phyloP scores from a whole-genome alignment of 2,888 invertebrate species.

The Acrobasis consociella region DNA sequence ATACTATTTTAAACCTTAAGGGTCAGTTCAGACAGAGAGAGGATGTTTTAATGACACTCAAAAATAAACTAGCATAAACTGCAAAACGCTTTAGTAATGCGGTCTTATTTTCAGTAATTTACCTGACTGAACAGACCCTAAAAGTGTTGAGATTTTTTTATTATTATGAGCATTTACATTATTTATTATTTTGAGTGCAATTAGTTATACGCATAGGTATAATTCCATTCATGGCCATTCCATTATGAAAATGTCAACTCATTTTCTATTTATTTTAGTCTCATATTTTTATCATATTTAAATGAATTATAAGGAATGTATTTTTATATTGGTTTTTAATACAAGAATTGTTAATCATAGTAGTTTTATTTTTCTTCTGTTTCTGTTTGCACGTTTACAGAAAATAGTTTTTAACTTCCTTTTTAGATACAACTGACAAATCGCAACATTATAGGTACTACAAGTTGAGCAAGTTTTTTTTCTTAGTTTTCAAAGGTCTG shows the following conservation, averaged over 20 bases:
- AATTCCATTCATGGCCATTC: slow-evolving; percentile 31
- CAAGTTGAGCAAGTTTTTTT: too few species aligned
- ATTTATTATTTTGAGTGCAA: slow-evolving; percentile 26
- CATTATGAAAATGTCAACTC: slow-evolving; percentile 25
- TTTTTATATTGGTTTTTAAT: slow-evolving; percentile 19
- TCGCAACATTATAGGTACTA: too few species aligned
- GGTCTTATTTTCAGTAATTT: too few species aligned
- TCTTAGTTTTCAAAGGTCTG: too few species aligned
- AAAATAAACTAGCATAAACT: too few species aligned
- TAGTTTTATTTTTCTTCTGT: slow-evolving; percentile 1
- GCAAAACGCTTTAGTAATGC: too few species aligned
- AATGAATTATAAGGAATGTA: slow-evolving; percentile 8
- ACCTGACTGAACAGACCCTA: too few species aligned
- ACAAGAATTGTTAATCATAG: slow-evolving; percentile 16
- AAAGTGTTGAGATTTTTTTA: not conserved
- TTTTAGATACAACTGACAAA: too few species aligned
- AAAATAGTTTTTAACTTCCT: not conserved
- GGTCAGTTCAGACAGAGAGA: too few species aligned
- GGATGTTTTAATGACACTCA: not conserved
- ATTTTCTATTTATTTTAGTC: slow-evolving; percentile 20
- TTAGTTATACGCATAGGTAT: slow-evolving; percentile 28
- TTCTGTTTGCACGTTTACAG: not conserved
- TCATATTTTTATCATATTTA: slow-evolving; percentile 10
- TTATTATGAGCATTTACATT: slow-evolving; percentile 19
- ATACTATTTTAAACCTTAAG: too few species aligned